phyloP scores from a whole-genome alignment of 2,113 vertebrate genomes.

The Tychaedon coryphoeus region DNA sequence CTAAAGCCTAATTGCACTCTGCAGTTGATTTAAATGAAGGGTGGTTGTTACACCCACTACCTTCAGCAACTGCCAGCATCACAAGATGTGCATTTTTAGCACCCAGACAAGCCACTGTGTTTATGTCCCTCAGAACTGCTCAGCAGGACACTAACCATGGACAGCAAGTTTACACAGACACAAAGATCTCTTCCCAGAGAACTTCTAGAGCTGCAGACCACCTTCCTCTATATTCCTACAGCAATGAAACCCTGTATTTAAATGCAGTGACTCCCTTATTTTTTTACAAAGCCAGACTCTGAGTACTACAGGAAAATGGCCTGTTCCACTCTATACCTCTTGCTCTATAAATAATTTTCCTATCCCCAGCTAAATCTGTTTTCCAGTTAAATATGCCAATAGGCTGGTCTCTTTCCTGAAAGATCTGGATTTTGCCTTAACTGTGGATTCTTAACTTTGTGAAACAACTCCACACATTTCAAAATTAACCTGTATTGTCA shows the following conservation, averaged over 20 bases:
- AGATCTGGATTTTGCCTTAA: background rate
- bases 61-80: background rate
- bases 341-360: background rate
- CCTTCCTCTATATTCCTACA: background rate
- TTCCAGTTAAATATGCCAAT: background rate
- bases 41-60: background rate
- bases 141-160: background rate
- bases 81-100: background rate
- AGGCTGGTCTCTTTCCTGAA: background rate
- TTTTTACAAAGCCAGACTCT: background rate
- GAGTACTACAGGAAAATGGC: background rate
- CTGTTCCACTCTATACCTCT: background rate
- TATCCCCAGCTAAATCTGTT: background rate
- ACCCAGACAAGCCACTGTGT: background rate
- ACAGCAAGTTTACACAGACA: background rate
- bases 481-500: background rate
- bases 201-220: background rate
- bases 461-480: background rate
- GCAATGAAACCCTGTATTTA: background rate
- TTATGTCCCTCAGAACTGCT: background rate
- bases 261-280: background rate
- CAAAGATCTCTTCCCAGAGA: background rate
- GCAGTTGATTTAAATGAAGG: background rate
- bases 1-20: conserved; percentile 33
- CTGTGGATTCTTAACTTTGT: background rate